Conservation (phyloP, 2,888 invertebrate genomes). For the Phytoseiulus persimilis region DNA sequence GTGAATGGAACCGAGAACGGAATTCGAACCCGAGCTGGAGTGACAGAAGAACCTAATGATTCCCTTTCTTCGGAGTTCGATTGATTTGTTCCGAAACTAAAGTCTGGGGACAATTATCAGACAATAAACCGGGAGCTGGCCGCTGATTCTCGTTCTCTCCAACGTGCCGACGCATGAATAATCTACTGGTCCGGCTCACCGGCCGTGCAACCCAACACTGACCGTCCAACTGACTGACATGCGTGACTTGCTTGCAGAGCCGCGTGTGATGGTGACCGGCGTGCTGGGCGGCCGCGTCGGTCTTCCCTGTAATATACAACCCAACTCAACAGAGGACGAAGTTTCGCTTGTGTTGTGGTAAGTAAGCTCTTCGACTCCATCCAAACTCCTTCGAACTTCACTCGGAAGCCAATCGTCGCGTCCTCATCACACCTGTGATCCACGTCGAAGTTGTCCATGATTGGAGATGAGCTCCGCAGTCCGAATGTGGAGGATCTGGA, state of each 20-base stretch:
- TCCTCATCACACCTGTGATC: no score
- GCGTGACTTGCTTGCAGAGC: slow-evolving; percentile 19
- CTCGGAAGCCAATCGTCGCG: no score
- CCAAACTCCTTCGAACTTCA: no score
- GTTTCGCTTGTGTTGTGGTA: slow-evolving; percentile 45
- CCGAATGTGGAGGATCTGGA: no score
- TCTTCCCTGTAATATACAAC: slow-evolving; percentile 44
- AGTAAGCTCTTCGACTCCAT: neutral
- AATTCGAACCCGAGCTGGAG: no score
- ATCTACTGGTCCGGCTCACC: neutral
- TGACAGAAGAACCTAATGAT: no score
- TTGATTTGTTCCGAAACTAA: no score
- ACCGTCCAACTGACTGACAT: neutral
- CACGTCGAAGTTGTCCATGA: no score
- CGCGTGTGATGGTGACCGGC: slow-evolving; percentile 39
- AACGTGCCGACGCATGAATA: neutral
- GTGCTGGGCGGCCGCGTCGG: slow-evolving; percentile 43
- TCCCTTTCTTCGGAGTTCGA: no score
- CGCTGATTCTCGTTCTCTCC: neutral
- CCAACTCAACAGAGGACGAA: slow-evolving; percentile 43
- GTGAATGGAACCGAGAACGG: no score
- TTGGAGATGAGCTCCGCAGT: no score
- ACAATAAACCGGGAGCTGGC: neutral
- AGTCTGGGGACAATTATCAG: neutral
- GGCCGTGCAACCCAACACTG: neutral